Base-by-base conservation (phyloP, 2,797 vertebrate species). In the Silurus lanzhouensis region DNA sequence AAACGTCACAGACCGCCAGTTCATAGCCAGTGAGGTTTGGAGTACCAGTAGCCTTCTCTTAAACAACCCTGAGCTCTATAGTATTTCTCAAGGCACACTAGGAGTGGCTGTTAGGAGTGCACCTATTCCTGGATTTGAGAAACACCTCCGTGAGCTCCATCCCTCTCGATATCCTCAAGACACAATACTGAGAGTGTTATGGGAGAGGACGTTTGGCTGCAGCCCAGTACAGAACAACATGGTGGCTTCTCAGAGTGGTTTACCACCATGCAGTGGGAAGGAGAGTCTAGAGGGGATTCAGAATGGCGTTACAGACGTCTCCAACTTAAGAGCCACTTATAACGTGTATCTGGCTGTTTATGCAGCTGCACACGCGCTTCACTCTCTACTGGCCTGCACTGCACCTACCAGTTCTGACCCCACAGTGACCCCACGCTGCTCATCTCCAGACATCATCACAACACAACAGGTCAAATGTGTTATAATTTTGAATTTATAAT, bases 11-110 rank as follows among this genome's bases (percentile, higher is more conserved):
- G 88, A 79, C 17, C 91, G 92, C 44, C 92, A 94, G 85, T 95
- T 94, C 84, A 84, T 96, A 46, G 95, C 94, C 87, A 95, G 94
- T 74, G 94, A 95, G 74, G 92, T 94, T 31, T 95, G 94, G 94
- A 95, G 95, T 89, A 95, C 94, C 19, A 95, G 93, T 38, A 63
- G 55, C 1, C 82, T 90, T 64, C 92, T 95, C 31, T 86, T 95
- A 27, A 82, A 83, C 71, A 85, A 93, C 68, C 78, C 85, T 0
- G 76, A 85, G 70, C 88, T 93, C 17, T 84, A 79, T 25, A 87
- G 83, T 81, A 92, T 95, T 7, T 90, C 92, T 22, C 88, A 68
- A 1, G 95, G 95, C 15, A 92, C 93, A 25, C 83, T 95, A 38
- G 95, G 95, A n/a, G 92, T 95, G 46, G 95, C 95, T 79, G 92